These are phyloP conservation scores for Smutsia temminckii DNA, from an alignment of 2,797 vertebrate genomes.

Conservation along the genomic window DNA sequence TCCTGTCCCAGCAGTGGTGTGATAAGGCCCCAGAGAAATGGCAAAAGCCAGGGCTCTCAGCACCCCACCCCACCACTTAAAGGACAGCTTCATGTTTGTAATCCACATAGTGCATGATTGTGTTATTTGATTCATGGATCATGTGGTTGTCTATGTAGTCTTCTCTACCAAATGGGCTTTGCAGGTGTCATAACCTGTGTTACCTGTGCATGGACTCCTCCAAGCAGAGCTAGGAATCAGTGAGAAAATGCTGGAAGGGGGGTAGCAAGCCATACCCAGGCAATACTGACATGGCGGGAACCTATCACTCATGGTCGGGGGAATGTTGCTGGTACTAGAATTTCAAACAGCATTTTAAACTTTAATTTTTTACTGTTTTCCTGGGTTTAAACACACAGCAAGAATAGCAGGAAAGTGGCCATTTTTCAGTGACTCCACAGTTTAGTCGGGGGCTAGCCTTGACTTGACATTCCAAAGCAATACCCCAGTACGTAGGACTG, in stretches of 20 bases:
- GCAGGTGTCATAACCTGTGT: background rate
- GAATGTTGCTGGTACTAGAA: background rate
- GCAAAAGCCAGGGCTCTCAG: background rate
- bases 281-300: background rate
- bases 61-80: background rate
- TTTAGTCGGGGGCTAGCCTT: background rate
- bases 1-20: background rate
- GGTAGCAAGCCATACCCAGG: background rate
- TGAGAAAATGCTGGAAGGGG: background rate
- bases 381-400: background rate
- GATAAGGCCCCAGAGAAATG: background rate
- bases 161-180: background rate
- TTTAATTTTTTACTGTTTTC: background rate
- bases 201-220: too few relatives aligned
- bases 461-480: background rate
- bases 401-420: background rate
- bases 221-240: background rate
- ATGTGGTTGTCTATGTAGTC: background rate
- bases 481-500: accelerated
- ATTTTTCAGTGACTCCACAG: background rate
- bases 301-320: background rate
- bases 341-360: background rate
- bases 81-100: background rate
- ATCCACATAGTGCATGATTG: background rate
- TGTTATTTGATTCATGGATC: background rate